A percentile compares a stretch with the other conserved stretches of the same genome.
These are phyloP conservation scores for Microtus richardsoni DNA, from an alignment of 2,113 vertebrate genomes.

Conservation along the genomic window DNA sequence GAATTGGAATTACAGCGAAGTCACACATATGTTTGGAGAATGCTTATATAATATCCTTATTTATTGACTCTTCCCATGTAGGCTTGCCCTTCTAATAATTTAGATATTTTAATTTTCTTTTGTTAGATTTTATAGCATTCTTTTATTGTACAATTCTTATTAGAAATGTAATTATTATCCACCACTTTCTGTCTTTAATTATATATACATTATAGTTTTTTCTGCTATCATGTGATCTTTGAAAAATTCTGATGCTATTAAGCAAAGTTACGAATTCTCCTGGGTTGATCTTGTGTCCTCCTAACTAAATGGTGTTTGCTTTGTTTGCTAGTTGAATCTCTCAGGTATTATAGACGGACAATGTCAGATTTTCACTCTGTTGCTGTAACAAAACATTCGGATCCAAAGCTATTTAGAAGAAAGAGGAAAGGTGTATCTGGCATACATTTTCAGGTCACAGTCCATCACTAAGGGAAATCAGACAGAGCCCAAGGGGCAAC, in stretches of 20 bases:
- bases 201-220: not conserved
- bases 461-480: not conserved
- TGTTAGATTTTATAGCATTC: not conserved
- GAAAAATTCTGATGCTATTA: not conserved
- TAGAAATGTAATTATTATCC: not conserved
- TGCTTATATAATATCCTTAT: not conserved
- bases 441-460: not conserved
- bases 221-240: not conserved
- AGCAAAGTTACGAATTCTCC: not conserved
- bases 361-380: not conserved
- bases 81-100: slow-evolving; percentile 20
- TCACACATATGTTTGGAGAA: slow-evolving; percentile 8
- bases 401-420: not conserved
- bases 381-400: not conserved
- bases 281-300: not conserved
- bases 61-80: not conserved
- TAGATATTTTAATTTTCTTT: slow-evolving; percentile 24
- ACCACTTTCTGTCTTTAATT: not conserved
- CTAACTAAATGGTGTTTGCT: not conserved
- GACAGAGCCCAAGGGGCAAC: not conserved
- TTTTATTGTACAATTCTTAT: not conserved
- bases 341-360: not conserved
- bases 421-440: not conserved
- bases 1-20: not conserved
- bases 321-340: slow-evolving; percentile 17